Evolutionary conservation across 2,113 vertebrate genomes (phyloP).

Genomic region (Trochalopteron elliotii): DNA sequence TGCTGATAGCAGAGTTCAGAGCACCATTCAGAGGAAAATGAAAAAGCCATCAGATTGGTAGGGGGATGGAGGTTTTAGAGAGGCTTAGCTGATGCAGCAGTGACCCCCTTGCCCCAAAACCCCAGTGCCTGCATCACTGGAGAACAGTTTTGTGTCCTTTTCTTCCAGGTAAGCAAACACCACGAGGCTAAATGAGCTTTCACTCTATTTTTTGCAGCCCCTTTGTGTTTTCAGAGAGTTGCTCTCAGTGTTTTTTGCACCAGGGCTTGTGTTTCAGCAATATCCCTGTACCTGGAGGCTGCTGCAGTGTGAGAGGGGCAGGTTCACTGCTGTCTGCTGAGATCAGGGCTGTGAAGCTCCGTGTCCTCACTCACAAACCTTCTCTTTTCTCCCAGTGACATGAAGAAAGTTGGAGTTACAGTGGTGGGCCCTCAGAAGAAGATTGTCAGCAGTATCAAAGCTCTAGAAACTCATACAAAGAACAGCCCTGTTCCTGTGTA

Average conservation of each 20-base stretch:
- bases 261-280: background rate
- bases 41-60: background rate
- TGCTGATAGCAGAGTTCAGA: background rate
- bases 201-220: background rate
- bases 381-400: conserved; percentile 79
- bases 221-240: background rate
- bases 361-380: background rate
- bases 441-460: conserved; percentile 94
- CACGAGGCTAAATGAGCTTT: background rate
- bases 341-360: background rate
- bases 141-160: background rate
- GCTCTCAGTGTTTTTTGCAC: background rate
- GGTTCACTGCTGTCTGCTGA: background rate
- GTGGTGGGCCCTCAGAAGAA: conserved; percentile 95
- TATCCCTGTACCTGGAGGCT: background rate
- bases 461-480: conserved; percentile 93
- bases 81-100: background rate
- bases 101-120: background rate
- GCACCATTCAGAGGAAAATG: background rate
- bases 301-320: background rate
- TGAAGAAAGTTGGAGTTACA: conserved; percentile 93
- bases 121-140: background rate
- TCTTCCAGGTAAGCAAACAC: background rate
- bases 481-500: conserved; percentile 93
- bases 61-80: background rate